Percentiles rank a stretch among this genome's conserved stretches.
These are phyloP conservation scores for Colaptes auratus DNA, from an alignment of 2,113 vertebrate genomes.

Conservation along the genomic window DNA sequence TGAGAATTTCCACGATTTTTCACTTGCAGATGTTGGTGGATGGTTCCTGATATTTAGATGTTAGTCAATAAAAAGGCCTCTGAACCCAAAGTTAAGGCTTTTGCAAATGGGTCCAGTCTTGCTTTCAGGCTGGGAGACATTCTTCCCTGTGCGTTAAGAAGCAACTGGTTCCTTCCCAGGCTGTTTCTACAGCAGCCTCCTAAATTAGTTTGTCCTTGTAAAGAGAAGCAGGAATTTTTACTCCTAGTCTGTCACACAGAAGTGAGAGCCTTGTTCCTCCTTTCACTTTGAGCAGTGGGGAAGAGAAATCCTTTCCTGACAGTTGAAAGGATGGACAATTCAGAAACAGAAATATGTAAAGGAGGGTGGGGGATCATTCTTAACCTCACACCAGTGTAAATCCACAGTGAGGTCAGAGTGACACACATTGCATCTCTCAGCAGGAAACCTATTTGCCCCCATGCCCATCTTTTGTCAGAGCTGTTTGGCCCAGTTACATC, in stretches of 20 bases:
- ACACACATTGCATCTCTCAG: neutral
- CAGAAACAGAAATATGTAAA: neutral
- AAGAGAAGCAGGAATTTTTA: neutral
- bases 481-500: neutral
- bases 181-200: neutral
- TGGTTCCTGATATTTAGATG: neutral
- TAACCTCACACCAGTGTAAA: neutral
- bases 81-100: neutral
- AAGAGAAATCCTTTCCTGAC: conserved; percentile 5
- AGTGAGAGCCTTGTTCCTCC: neutral
- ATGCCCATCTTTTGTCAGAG: neutral
- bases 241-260: neutral
- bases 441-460: neutral
- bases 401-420: neutral
- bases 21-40: neutral
- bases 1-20: neutral
- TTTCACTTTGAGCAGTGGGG: neutral
- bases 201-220: neutral
- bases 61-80: neutral
- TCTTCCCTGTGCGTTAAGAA: neutral
- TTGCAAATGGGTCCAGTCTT: neutral
- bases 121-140: conserved; percentile 6
- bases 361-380: neutral
- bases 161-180: neutral
- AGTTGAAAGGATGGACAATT: neutral